A percentile compares a stretch with the other conserved stretches of the same genome.
These are phyloP conservation scores for Rhyzopertha dominica DNA, from an alignment of 1,140 invertebrate genomes.

Conservation along the genomic window DNA sequence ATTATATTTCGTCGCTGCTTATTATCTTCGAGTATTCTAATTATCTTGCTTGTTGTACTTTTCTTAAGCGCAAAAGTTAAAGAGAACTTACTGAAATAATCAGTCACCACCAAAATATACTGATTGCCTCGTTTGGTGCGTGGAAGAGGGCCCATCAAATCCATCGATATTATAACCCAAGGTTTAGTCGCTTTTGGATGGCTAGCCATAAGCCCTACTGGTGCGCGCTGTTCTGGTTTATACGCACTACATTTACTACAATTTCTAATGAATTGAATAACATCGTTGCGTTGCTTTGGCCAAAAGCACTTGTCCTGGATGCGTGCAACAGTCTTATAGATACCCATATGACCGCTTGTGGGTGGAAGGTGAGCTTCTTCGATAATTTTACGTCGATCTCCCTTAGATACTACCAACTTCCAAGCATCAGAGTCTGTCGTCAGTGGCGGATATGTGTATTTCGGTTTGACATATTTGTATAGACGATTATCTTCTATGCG, in stretches of 20 bases:
- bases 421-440: not conserved
- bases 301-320: constrained; percentile 6
- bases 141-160: constrained; percentile 18
- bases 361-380: constrained; percentile 13
- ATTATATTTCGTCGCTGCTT: not conserved
- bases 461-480: not conserved
- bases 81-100: constrained; percentile 41
- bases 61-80: constrained; percentile 21
- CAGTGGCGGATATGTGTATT: not conserved
- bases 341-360: constrained; percentile 23
- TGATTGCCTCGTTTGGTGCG: not conserved
- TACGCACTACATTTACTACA: not conserved
- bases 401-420: not conserved
- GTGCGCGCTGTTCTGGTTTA: constrained; percentile 4
- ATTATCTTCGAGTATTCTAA: too few relatives aligned
- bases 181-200: not conserved
- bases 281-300: constrained; percentile 3
- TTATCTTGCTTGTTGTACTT: too few relatives aligned
- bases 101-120: constrained; percentile 18
- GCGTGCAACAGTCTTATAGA: constrained; percentile 8
- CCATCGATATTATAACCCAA: constrained; percentile 10
- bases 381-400: not conserved
- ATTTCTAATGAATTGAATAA: not conserved
- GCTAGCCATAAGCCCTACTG: not conserved
- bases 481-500: not conserved